Base-by-base conservation (phyloP, 2,888 invertebrate species). In the Brachypalpus laphriformis region DNA sequence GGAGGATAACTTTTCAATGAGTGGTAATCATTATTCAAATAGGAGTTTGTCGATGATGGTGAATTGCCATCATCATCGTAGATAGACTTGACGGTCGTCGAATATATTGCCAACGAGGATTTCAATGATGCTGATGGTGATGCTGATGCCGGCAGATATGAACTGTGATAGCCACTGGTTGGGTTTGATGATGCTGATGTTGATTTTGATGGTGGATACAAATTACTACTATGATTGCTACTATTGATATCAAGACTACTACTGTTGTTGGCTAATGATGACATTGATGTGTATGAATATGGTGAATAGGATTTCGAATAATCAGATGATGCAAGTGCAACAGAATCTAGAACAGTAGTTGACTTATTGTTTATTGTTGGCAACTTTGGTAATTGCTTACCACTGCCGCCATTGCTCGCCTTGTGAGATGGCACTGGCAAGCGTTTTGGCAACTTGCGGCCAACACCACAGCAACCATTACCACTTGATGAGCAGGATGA, bases 321-420 rank as follows among this genome's bases (percentile, higher is more conserved):
- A 34, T 81, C 70, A 31, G 74, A 57, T 22, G 71, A 65, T 45
- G 49, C 49, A 7, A n/a, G 2, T 31, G 51, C 45, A 51, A 42
- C 56, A 14, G 49, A 57, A n/a, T 61, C 57, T 8, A 54, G 25
- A 70, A 57, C 68, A 71, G 65, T 82, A 42, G 57, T 57, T 56
- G 25, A 66, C 49, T 61, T 63, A 63, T 81, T 65, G 22, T 42
- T 47, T 51, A 25, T 56, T 4, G 51, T 16, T 54, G 89, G 89
- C 76, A 90, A 87, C 80, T 89, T 89, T 61, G 90, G 90, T 56
- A 90, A 88, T 82, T 89, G 90, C 86, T 90, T 90, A 61, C 77
- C 76, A 68, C 8, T 74, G 63, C 75, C 59, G 16, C 59, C 66
- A 63, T 65, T 75, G 28, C 54, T 66, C 54, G 45, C 11, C 42